Evolutionary conservation across 2,797 vertebrate species (phyloP).

Genomic region (Microtus californicus): DNA sequence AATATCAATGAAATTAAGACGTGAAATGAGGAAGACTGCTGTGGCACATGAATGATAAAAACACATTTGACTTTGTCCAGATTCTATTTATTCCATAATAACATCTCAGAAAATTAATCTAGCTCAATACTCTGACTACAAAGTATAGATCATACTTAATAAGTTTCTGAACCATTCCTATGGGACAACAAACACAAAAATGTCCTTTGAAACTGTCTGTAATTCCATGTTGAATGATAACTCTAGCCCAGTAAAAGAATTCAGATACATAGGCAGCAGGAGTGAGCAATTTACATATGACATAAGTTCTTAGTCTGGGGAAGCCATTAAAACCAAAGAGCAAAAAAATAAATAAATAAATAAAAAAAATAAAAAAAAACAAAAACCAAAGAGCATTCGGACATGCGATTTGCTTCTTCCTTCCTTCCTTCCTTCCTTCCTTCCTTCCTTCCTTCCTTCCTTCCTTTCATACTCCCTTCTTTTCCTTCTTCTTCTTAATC

Average conservation of each 20-base stretch:
- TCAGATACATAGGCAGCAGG: neutral
- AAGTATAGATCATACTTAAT: neutral
- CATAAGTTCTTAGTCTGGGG: neutral
- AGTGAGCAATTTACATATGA: neutral
- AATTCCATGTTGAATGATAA: neutral
- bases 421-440: rapidly evolving
- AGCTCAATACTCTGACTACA: neutral
- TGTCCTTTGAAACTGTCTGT: neutral
- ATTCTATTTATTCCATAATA: neutral
- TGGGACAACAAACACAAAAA: neutral
- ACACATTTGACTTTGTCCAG: neutral
- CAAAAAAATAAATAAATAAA: no score
- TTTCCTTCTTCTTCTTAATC: neutral
- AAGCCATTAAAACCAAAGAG: slow-evolving; percentile 26
- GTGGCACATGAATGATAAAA: slow-evolving; percentile 8
- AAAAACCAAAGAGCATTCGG: neutral
- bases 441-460: rapidly evolving
- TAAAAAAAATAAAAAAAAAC: no score
- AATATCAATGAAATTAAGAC: neutral
- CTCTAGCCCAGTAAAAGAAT: slow-evolving; percentile 24
- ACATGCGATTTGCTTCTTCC: neutral
- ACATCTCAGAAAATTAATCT: neutral
- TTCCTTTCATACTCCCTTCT: rapidly evolving
- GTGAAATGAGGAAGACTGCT: slow-evolving; percentile 1
- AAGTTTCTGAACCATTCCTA: neutral